phyloP scores from a whole-genome alignment of 2,797 vertebrate species.

The Valencia hispanica region DNA sequence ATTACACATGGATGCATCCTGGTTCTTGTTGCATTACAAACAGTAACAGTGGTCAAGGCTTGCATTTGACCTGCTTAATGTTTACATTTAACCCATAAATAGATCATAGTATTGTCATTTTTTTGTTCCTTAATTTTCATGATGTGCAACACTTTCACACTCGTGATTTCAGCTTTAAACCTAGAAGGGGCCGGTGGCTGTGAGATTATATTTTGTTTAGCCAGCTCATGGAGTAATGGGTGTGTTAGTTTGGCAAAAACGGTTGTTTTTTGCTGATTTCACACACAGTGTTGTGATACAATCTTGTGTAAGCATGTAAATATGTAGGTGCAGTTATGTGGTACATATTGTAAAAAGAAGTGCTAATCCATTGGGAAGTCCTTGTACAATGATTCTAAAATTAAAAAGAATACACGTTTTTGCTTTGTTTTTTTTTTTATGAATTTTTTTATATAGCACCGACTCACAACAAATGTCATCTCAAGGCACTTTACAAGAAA shows the following conservation, averaged over 20 bases:
- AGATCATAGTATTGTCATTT: slow-evolving; percentile 29
- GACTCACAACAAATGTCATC: too few species aligned
- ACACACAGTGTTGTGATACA: slow-evolving; percentile 86
- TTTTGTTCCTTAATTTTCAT: slow-evolving; percentile 18
- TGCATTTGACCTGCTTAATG: slow-evolving; percentile 37
- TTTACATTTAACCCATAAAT: slow-evolving; percentile 45
- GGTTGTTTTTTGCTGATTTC: slow-evolving; percentile 60
- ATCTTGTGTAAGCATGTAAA: slow-evolving; percentile 86
- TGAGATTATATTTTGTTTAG: slow-evolving; percentile 41
- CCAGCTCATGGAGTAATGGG: slow-evolving; percentile 29
- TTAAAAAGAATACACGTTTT: slow-evolving; percentile 68
- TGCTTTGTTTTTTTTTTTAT: background rate
- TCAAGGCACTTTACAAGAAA: too few species aligned
- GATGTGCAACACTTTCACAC: slow-evolving; percentile 14
- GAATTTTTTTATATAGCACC: too few species aligned
- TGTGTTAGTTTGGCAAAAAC: slow-evolving; percentile 33
- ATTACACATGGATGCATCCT: slow-evolving; percentile 14
- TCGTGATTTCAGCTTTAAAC: slow-evolving; percentile 52
- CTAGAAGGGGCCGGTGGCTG: slow-evolving; percentile 40
- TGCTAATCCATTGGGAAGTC: slow-evolving; percentile 78
- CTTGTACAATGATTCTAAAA: slow-evolving; percentile 84
- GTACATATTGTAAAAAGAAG: slow-evolving; percentile 86
- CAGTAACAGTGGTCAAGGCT: slow-evolving; percentile 36
- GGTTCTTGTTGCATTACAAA: slow-evolving; percentile 16
- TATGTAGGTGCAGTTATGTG: slow-evolving; percentile 83